phyloP scores from a whole-genome alignment of 2,113 vertebrate species.

The Coturnix japonica region DNA sequence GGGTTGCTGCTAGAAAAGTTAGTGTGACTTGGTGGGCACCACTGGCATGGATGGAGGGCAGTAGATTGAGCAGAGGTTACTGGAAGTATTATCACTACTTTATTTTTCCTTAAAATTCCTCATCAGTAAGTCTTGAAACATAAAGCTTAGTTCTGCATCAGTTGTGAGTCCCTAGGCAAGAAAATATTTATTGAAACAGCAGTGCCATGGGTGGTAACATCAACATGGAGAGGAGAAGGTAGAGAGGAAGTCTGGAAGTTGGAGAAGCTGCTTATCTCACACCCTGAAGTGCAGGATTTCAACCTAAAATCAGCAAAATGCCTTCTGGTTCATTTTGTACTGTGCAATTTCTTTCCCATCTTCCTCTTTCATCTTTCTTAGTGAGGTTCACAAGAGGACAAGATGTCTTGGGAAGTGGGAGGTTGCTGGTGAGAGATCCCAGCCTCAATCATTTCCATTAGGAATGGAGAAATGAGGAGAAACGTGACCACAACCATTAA shows the following conservation, averaged over 20 bases:
- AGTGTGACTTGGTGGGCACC: background rate
- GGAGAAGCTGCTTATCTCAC: background rate
- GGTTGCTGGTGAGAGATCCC: background rate
- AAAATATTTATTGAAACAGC: background rate
- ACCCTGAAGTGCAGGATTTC: background rate
- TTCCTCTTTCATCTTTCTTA: background rate
- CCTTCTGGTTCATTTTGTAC: background rate
- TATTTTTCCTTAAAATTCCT: background rate
- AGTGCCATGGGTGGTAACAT: background rate
- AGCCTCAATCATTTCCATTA: background rate
- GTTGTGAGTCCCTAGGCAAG: background rate
- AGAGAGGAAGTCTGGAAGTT: background rate
- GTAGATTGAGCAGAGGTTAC: background rate
- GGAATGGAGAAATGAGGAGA: background rate
- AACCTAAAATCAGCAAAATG: background rate
- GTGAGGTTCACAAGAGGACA: background rate
- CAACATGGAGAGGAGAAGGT: background rate
- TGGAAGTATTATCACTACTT: background rate
- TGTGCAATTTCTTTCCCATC: background rate
- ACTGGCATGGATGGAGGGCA: accelerated
- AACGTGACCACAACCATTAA: background rate
- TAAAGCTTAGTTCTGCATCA: background rate
- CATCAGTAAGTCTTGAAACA: background rate
- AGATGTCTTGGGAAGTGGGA: background rate
- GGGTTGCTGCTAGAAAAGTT: background rate